Percentiles rank a stretch among this genome's conserved stretches.
These are phyloP conservation scores for Panthera leo DNA, from an alignment of 2,113 vertebrate species.

Conservation along the genomic window DNA sequence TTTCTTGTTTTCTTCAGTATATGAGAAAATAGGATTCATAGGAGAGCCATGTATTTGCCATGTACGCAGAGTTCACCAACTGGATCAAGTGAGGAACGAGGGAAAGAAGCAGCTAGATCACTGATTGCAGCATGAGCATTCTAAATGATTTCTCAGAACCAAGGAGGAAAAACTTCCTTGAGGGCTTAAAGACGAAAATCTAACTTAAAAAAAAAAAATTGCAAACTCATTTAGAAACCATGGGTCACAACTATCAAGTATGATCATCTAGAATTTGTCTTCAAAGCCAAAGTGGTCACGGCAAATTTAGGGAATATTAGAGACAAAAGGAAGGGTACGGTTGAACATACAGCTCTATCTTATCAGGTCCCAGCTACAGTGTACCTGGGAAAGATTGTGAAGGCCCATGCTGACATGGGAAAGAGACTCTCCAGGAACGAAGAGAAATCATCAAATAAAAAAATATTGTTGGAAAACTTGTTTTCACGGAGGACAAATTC, in stretches of 20 bases:
- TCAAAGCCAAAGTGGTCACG: neutral
- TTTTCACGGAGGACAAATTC: neutral
- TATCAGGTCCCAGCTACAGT: neutral
- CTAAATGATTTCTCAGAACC: neutral
- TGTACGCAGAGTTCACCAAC: fast-evolving
- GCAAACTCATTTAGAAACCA: neutral
- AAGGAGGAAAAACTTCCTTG: neutral
- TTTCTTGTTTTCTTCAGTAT: neutral
- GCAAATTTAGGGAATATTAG: neutral
- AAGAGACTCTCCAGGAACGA: neutral
- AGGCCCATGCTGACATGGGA: neutral
- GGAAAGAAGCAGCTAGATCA: neutral
- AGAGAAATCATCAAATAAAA: neutral
- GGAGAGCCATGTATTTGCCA: neutral
- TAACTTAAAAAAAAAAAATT: neutral
- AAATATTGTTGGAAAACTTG: neutral
- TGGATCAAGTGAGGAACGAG: neutral
- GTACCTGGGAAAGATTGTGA: neutral
- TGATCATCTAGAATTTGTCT: neutral
- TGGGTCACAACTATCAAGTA: neutral
- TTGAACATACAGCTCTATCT: neutral
- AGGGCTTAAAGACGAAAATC: neutral
- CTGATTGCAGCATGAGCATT: neutral
- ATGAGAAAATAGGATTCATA: neutral
- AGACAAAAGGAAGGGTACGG: neutral